phyloP scores from a whole-genome alignment of 2,888 invertebrate genomes.

The Isoperla grammatica region DNA sequence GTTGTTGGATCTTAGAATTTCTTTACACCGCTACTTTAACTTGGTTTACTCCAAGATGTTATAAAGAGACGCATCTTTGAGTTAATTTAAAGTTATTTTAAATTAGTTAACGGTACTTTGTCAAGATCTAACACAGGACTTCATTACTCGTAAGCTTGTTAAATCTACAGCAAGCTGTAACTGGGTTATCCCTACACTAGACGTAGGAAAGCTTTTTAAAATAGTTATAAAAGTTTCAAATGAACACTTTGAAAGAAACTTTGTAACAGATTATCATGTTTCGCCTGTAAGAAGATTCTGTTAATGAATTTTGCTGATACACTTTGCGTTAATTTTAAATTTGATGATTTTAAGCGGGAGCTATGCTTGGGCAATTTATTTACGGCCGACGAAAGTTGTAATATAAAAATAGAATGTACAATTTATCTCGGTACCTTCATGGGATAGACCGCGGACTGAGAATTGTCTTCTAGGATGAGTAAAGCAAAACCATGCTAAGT shows the following conservation, averaged over 20 bases:
- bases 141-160: not conserved
- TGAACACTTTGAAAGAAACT: conserved; percentile 10
- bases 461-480: no score
- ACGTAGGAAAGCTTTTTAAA: conserved; percentile 12
- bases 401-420: no score
- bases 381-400: no score
- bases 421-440: no score
- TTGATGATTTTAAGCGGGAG: no score
- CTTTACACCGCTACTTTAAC: not conserved
- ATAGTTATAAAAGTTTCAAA: conserved; percentile 5
- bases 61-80: not conserved
- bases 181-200: not conserved
- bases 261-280: conserved; percentile 15
- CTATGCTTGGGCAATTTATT: no score
- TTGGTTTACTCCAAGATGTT: conserved; percentile 1
- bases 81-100: conserved; percentile 18
- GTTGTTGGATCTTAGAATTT: not conserved
- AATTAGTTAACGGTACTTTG: not conserved
- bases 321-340: no score
- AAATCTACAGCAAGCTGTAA: conserved; percentile 11
- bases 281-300: conserved; percentile 1
- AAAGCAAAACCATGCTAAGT: no score
- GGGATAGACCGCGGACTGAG: no score
- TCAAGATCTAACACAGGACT: not conserved
- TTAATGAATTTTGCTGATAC: conserved; percentile 7